Evolutionary conservation across 2,888 invertebrate genomes (phyloP), one percentile per base, ranked within the genome.

Genomic region (Galeruca laticollis): DNA sequence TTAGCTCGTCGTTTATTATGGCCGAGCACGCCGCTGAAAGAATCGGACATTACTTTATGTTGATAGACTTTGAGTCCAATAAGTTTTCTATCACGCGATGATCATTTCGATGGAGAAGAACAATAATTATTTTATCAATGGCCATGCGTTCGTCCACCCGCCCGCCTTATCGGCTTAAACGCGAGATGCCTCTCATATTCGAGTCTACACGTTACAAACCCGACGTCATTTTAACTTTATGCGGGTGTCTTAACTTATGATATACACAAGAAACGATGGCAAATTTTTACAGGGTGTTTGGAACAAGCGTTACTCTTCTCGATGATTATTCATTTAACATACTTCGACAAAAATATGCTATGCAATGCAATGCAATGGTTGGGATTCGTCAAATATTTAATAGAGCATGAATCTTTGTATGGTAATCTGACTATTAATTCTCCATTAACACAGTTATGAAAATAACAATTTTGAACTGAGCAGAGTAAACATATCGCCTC

Each of bases 11-110:
- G 1, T 18, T 15, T 47, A 47, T 6, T 9, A 18, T 18, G n/a
- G 10, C 9, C 15, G 5, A 15, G 26, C 11, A 47, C 60, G 59
- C 60, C 66, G 10, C 59, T 66, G 66, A 15, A 49, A 13, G 18
- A 52, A 63, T 64, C 64, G 47, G 71, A 62, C 76, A 75, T 76
- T 81, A 80, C 75, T 82, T 84, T 82, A 84, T 80, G 81, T 79
- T 82, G 82, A 83, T 82, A 77, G 82, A 79, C 76, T 71, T 70
- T 69, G 69, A 66, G 69, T 69, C 73, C 73, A 61, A 75, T 75
- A 75, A 75, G 72, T 75, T 73, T 75, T 73, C 71, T 72, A 75
- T 75, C 75, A 75, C 75, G 75, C 75, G 75, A 75, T 72, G 66
- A 66, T 66, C 66, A 60, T 72, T 72, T 59, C 70, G 68, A 64